phyloP scores from a whole-genome alignment of 2,888 invertebrate genomes.

The Cynaeus angustus region DNA sequence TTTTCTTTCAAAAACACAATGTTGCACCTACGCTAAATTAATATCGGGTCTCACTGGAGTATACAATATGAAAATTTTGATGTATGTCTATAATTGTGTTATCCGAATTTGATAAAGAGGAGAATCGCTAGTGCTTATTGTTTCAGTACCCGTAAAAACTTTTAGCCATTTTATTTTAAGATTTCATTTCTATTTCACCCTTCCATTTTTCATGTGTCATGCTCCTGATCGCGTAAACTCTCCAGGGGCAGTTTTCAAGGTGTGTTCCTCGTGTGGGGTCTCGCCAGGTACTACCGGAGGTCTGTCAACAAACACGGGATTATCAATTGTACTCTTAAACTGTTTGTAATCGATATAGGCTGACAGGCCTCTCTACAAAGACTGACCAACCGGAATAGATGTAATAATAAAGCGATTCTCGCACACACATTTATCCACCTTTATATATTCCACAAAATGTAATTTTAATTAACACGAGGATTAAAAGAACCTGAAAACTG shows the following conservation, averaged over 20 bases:
- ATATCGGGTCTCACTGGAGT: no score
- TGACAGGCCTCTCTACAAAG: constrained; percentile 38
- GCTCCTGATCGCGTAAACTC: constrained; percentile 3
- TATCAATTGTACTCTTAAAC: constrained; percentile 71
- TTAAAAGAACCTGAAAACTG: constrained; percentile 14
- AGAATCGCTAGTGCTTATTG: no score
- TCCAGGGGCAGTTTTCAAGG: constrained; percentile 53
- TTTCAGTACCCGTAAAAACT: no score
- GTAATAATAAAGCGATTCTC: constrained; percentile 13
- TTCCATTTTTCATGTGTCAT: no score
- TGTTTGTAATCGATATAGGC: constrained; percentile 69
- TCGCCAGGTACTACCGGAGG: constrained; percentile 60
- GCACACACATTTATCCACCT: neutral
- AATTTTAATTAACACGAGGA: constrained; percentile 23
- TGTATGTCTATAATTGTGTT: no score
- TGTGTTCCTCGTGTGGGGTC: constrained; percentile 67
- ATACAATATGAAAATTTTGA: no score
- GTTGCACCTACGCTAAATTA: no score
- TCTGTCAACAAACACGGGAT: constrained; percentile 71
- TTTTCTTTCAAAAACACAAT: no score
- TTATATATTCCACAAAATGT: neutral
- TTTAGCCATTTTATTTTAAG: no score
- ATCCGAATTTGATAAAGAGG: no score
- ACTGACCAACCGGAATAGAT: constrained; percentile 28
- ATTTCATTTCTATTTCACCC: no score